A percentile compares a stretch with the other conserved stretches of the same genome.
Conservation (phyloP, 2,797 vertebrate species). For the Pangasius djambal region DNA sequence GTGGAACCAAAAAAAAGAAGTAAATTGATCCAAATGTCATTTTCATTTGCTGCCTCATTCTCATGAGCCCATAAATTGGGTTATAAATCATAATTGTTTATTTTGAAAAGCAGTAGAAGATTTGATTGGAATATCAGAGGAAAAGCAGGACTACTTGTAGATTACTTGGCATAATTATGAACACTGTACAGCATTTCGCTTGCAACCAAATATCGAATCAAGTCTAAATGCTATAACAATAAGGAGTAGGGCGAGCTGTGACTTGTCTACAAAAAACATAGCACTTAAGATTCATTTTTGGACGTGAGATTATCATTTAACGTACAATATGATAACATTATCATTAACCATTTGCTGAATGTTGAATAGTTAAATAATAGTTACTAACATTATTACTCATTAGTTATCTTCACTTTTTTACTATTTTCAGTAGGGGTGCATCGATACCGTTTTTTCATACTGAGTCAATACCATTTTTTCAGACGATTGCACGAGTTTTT, state of each 20-base stretch:
- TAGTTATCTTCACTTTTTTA: neutral
- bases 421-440: neutral
- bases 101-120: slow-evolving; percentile 20
- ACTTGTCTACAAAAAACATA: neutral
- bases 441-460: neutral
- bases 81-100: slow-evolving; percentile 62
- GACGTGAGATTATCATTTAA: neutral
- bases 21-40: slow-evolving; percentile 54
- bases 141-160: neutral
- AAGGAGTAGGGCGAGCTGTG: neutral
- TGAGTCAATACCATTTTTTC: neutral
- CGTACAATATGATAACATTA: neutral
- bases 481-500: neutral
- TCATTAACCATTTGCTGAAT: neutral
- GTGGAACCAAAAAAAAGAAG: slow-evolving; percentile 9
- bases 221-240: neutral
- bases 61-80: slow-evolving; percentile 46
- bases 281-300: neutral
- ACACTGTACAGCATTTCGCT: neutral
- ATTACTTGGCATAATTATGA: neutral
- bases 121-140: neutral
- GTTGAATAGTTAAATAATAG: neutral
- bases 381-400: neutral
- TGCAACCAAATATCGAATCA: neutral
- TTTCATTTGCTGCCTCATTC: slow-evolving; percentile 47